A percentile compares a stretch with the other conserved stretches of the same genome.
These are phyloP conservation scores for Dipodomys ordii DNA, from an alignment of 2,113 vertebrate species.

Conservation along the genomic window DNA sequence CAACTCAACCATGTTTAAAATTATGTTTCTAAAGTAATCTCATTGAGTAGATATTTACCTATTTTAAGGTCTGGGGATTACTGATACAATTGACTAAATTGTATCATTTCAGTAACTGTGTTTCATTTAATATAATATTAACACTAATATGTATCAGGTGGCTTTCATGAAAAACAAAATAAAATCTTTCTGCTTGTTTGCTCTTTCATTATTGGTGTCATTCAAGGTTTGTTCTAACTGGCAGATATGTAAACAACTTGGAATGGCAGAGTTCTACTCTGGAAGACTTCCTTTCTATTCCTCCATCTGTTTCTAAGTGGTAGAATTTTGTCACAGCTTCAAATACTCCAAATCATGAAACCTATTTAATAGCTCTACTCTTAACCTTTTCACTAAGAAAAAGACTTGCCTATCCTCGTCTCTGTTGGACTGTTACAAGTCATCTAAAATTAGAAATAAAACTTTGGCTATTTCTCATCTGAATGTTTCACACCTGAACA, in stretches of 20 bases:
- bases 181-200: neutral
- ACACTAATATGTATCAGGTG: neutral
- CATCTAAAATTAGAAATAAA: neutral
- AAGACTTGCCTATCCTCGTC: neutral
- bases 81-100: neutral
- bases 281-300: neutral
- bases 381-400: neutral
- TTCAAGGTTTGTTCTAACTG: neutral
- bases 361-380: neutral
- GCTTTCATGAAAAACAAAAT: slow-evolving; percentile 3
- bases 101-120: neutral
- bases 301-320: neutral
- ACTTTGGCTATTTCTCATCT: neutral
- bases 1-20: neutral
- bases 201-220: neutral
- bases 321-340: neutral
- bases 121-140: neutral
- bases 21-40: neutral
- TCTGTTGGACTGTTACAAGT: neutral
- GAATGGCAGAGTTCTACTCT: neutral
- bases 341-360: neutral
- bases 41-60: neutral
- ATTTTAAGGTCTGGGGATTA: neutral
- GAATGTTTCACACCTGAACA: neutral
- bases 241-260: neutral